Evolutionary conservation across 1,140 invertebrate species (phyloP), one percentile per base, ranked within the genome.

Genomic region (Helicoverpa armigera): DNA sequence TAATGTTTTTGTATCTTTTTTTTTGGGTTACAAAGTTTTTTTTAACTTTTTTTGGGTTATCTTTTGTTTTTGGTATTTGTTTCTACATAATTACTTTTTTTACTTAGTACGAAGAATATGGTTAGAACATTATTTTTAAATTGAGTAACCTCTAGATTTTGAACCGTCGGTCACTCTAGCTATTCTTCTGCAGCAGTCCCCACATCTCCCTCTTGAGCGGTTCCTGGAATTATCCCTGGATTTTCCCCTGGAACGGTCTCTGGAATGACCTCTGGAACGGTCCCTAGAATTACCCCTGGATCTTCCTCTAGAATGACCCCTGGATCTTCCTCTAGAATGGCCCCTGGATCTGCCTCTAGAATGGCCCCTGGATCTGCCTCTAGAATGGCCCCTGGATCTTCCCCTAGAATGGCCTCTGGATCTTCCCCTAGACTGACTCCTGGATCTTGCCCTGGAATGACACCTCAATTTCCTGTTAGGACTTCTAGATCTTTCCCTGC

Each of bases 321-420:
- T 48, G 2, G 75, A 84, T 16, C 18, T 81, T n/a, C 35, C 63
- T 54, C 69, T 72, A 12, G 67, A 80, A n/a, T 72, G 53, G 16
- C 65, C 18, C 70, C 82, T 74, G 23, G 79, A 84, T 70, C 56
- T n/a, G 54, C 35, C 60, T 43, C 78, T 67, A 16, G 84, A 85
- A 79, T n/a, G 65, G 1, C 65, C 74, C 18, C 80, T 54, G 2
- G 70, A 84, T 16, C 14, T 82, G 9, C 43, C 67, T 70, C 50
- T 50, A 13, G 60, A 35, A 9, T n/a, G 13, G 2, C 43, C 61
- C 43, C 14, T 31, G 35, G 7, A 14, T 31, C 14, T 65, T 9
- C 61, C 14, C 43, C 31, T 35, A n/a, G 61, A 43, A 43, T 4
- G 5, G 35, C 31, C 14, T 35, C 13, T 14, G 35, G 61, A 65